Percentiles rank a stretch among this genome's conserved stretches.
These are phyloP conservation scores for Zaprionus taronus DNA, from an alignment of 1,140 invertebrate species.

Conservation along the genomic window DNA sequence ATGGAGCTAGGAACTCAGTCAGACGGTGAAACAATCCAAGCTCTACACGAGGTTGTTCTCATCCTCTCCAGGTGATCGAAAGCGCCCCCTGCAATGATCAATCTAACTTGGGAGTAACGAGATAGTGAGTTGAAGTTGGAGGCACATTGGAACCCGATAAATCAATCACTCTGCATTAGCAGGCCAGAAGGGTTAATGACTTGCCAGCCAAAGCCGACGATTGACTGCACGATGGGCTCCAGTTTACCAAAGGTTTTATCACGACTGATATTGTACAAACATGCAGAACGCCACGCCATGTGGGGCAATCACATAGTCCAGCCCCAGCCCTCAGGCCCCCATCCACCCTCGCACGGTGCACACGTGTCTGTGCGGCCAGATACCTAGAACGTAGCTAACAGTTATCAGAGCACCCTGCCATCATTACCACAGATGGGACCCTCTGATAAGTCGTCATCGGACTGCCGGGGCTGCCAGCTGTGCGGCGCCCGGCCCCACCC, in stretches of 20 bases:
- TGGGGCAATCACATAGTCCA: conserved; percentile 1
- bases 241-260: conserved; percentile 41
- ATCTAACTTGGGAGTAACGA: neutral
- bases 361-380: conserved; percentile 21
- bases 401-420: conserved; percentile 47
- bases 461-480: conserved; percentile 52
- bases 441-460: conserved; percentile 49
- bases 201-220: conserved; percentile 43
- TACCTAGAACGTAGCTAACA: conserved; percentile 34
- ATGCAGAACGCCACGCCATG: neutral
- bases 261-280: conserved; percentile 33
- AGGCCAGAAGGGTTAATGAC: conserved; percentile 52
- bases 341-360: neutral
- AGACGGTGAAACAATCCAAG: neutral
- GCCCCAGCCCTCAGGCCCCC: neutral
- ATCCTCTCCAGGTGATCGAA: neutral
- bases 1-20: neutral
- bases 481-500: conserved; percentile 15
- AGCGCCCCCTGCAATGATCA: neutral
- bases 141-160: conserved; percentile 22
- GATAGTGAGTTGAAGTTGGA: neutral
- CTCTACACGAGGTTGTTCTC: neutral
- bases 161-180: conserved; percentile 60
- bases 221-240: conserved; percentile 36
- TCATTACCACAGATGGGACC: conserved; percentile 62